Conservation (phyloP, 2,113 vertebrate species). For the Urocolius indicus region DNA sequence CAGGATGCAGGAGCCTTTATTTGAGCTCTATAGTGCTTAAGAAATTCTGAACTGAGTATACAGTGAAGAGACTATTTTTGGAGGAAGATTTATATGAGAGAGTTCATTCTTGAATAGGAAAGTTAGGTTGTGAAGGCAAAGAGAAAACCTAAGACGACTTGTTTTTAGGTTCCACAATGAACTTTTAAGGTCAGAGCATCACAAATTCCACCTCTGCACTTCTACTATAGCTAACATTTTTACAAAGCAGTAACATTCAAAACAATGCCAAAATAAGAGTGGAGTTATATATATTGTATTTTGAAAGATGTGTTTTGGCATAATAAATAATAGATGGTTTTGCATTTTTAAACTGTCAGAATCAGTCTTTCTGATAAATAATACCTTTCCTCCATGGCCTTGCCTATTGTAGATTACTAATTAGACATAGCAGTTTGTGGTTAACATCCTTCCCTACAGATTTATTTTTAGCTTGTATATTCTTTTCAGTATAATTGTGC, state of each 20-base stretch:
- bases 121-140: background rate
- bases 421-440: slow-evolving; percentile 57
- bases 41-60: background rate
- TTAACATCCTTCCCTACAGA: slow-evolving; percentile 57
- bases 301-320: slow-evolving; percentile 25
- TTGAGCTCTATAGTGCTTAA: background rate
- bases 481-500: slow-evolving; percentile 43
- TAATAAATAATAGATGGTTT: slow-evolving; percentile 46
- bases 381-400: slow-evolving; percentile 3
- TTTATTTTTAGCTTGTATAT: slow-evolving; percentile 25
- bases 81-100: background rate
- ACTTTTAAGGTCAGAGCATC: background rate
- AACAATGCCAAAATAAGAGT: background rate
- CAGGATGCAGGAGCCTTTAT: background rate
- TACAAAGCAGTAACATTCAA: background rate
- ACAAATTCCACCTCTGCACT: background rate
- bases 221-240: background rate
- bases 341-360: slow-evolving; percentile 52
- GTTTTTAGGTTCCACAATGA: background rate
- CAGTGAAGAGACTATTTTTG: background rate
- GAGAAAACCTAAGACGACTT: background rate
- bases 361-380: slow-evolving; percentile 42
- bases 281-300: background rate
- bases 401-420: slow-evolving; percentile 52
- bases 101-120: background rate